A percentile compares a stretch with the other conserved stretches of the same genome.
Conservation (phyloP, 2,113 vertebrate species). For the Lepisosteus oculatus region DNA sequence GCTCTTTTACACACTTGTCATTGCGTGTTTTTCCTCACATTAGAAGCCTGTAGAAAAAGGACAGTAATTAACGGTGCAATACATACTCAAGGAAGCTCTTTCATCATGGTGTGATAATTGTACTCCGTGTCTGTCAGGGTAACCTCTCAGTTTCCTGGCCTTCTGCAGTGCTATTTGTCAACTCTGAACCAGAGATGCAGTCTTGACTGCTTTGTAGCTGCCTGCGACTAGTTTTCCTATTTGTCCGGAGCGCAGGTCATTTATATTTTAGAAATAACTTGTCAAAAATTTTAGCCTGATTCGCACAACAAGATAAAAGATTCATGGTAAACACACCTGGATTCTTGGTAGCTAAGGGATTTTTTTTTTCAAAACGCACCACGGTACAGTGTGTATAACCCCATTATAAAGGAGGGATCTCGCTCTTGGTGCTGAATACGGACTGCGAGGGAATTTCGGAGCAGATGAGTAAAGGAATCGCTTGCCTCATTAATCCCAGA, state of each 20-base stretch:
- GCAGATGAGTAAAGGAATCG: too few species aligned
- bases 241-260: slow-evolving; percentile 77
- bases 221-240: slow-evolving; percentile 63
- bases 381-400: slow-evolving; percentile 30
- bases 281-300: slow-evolving; percentile 79
- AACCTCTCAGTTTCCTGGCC: slow-evolving; percentile 80
- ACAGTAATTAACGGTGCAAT: slow-evolving; percentile 97
- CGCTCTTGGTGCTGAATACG: slow-evolving; percentile 47
- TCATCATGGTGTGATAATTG: slow-evolving; percentile 99
- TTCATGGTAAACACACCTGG: slow-evolving; percentile 60
- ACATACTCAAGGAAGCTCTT: slow-evolving; percentile 83
- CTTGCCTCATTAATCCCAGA: too few species aligned
- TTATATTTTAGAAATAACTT: slow-evolving; percentile 73
- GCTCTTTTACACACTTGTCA: slow-evolving; percentile 99
- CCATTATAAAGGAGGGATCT: slow-evolving; percentile 50
- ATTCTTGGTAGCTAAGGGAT: slow-evolving; percentile 45
- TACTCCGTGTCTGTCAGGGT: slow-evolving; percentile 96
- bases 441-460: slow-evolving; percentile 10
- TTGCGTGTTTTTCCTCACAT: slow-evolving; percentile 97
- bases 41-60: slow-evolving; percentile 97
- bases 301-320: slow-evolving; percentile 62
- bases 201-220: slow-evolving; percentile 50
- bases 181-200: slow-evolving; percentile 56
- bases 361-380: slow-evolving; percentile 32
- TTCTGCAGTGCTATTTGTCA: slow-evolving; percentile 86